Percentiles rank a stretch among this genome's conserved stretches.
These are phyloP conservation scores for Mesodorylaimus sp. DNA, from an alignment of 2,888 invertebrate genomes.

Conservation along the genomic window DNA sequence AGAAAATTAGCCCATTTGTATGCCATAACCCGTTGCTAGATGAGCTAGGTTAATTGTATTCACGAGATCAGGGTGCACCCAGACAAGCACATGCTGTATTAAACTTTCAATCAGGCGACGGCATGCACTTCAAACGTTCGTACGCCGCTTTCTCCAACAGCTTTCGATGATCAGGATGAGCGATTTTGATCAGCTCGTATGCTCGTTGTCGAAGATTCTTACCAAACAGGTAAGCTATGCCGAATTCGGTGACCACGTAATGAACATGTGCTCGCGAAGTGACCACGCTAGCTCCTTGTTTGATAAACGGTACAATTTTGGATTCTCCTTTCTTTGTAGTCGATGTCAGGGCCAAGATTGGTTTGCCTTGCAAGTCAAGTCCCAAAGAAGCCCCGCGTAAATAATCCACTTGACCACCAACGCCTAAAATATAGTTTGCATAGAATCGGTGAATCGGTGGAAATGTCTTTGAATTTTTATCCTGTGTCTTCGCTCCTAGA, in stretches of 20 bases:
- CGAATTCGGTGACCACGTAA: conserved; percentile 79
- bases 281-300: conserved; percentile 74
- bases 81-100: too few relatives aligned
- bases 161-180: conserved; percentile 72
- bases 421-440: too few relatives aligned
- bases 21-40: too few relatives aligned
- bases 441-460: too few relatives aligned
- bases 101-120: conserved; percentile 29
- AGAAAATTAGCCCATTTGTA: too few relatives aligned
- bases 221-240: conserved; percentile 71
- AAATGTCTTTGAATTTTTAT: too few relatives aligned
- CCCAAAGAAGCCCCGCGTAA: conserved; percentile 71
- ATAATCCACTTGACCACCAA: conserved; percentile 85
- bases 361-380: conserved; percentile 64
- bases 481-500: too few relatives aligned
- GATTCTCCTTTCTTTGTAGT: conserved; percentile 55
- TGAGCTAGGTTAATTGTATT: too few relatives aligned
- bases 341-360: conserved; percentile 74
- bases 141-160: conserved; percentile 66
- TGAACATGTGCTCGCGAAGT: conserved; percentile 76
- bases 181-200: conserved; percentile 63
- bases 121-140: conserved; percentile 42
- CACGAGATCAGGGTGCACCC: too few relatives aligned
- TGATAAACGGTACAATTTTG: conserved; percentile 64
- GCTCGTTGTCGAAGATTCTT: conserved; percentile 72